Conservation (phyloP, 2,797 vertebrate species). For the Paramormyrops hopkinsi region DNA sequence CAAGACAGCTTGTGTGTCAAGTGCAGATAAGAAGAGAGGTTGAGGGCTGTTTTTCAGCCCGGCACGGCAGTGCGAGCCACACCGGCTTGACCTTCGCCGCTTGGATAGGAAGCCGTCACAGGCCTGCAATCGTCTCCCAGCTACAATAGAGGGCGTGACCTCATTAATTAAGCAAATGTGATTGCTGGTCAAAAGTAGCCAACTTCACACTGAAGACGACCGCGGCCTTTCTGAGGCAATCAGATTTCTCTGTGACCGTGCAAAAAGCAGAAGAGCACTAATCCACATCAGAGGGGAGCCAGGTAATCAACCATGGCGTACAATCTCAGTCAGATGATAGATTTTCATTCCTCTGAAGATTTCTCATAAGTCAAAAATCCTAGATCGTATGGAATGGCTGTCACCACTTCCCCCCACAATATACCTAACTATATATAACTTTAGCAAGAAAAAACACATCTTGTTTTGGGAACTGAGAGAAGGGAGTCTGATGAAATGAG, state of each 20-base stretch:
- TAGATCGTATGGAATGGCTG: neutral
- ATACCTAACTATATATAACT: neutral
- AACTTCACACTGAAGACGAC: neutral
- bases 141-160: neutral
- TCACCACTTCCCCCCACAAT: neutral
- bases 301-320: neutral
- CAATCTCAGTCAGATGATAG: neutral
- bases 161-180: neutral
- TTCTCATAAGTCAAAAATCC: neutral
- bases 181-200: neutral
- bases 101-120: neutral
- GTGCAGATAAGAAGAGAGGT: neutral
- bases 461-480: neutral
- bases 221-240: neutral
- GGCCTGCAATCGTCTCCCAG: neutral
- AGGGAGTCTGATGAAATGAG: neutral
- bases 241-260: neutral
- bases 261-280: neutral
- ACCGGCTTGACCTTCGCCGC: neutral
- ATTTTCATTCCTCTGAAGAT: neutral
- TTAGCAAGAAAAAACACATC: neutral
- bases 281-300: neutral
- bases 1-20: conserved; percentile 14
- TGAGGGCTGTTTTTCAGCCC: conserved; percentile 1
- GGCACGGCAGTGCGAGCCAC: neutral